These are phyloP conservation scores for Irena cyanogastra DNA, from an alignment of 2,113 vertebrate species.

Conservation along the genomic window DNA sequence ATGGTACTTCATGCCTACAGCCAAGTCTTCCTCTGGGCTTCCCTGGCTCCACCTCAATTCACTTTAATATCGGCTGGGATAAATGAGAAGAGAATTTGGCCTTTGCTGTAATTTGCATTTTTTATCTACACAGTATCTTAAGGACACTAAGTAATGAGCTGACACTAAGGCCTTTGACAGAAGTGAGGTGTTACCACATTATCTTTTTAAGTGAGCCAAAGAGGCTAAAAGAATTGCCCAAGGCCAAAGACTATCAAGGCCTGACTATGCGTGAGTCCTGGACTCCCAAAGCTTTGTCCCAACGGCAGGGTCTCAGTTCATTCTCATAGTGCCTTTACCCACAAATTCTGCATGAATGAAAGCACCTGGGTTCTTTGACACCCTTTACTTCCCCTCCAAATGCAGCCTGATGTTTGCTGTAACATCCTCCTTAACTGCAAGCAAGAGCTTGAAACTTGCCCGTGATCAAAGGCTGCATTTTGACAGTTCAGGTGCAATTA, in stretches of 20 bases:
- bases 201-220: neutral
- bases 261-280: neutral
- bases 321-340: neutral
- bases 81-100: neutral
- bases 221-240: neutral
- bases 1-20: neutral
- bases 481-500: conserved; percentile 34
- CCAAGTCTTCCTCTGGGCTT: neutral
- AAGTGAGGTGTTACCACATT: neutral
- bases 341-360: neutral
- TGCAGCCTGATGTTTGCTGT: neutral
- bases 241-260: neutral
- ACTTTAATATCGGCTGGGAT: neutral
- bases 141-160: neutral
- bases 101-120: neutral
- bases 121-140: neutral
- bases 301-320: neutral
- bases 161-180: neutral
- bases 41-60: neutral
- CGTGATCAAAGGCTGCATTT: conserved; percentile 2
- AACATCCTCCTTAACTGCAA: neutral
- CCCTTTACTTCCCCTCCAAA: neutral
- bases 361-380: neutral
- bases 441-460: neutral
- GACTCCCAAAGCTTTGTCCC: neutral